A percentile compares a stretch with the other conserved stretches of the same genome.
phyloP scores from a whole-genome alignment of 2,797 vertebrate genomes.

The Parambassis ranga region DNA sequence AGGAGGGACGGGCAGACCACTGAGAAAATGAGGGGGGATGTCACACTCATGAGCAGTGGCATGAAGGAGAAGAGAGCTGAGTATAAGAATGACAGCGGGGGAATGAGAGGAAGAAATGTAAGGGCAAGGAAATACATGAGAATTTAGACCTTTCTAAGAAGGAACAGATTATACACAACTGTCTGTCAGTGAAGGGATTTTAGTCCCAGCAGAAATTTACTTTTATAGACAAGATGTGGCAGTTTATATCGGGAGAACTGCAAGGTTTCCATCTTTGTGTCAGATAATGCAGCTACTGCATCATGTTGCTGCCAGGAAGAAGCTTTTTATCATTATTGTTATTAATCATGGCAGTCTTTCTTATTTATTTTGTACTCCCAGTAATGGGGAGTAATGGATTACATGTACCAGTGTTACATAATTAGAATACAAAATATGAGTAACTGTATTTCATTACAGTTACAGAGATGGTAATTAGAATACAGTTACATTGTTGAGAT shows the following conservation, averaged over 20 bases:
- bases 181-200: background rate
- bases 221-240: background rate
- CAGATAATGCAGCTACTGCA: no score
- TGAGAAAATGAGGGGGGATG: conserved; percentile 46
- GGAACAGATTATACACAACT: background rate
- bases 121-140: conserved; percentile 1
- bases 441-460: no score
- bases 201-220: background rate
- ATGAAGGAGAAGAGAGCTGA: background rate
- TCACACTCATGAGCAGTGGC: conserved; percentile 30
- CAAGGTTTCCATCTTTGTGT: background rate
- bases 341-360: background rate
- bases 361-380: background rate
- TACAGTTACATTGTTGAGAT: no score
- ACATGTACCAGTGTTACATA: no score
- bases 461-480: no score
- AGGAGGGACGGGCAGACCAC: conserved; percentile 25
- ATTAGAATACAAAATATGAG: no score
- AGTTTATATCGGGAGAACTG: background rate
- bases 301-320: background rate
- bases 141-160: background rate
- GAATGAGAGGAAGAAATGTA: background rate
- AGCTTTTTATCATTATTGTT: background rate
- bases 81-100: conserved; percentile 13
- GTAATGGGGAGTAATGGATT: no score